Base-by-base conservation (phyloP, 2,113 vertebrate genomes). In the Pandion haliaetus region DNA sequence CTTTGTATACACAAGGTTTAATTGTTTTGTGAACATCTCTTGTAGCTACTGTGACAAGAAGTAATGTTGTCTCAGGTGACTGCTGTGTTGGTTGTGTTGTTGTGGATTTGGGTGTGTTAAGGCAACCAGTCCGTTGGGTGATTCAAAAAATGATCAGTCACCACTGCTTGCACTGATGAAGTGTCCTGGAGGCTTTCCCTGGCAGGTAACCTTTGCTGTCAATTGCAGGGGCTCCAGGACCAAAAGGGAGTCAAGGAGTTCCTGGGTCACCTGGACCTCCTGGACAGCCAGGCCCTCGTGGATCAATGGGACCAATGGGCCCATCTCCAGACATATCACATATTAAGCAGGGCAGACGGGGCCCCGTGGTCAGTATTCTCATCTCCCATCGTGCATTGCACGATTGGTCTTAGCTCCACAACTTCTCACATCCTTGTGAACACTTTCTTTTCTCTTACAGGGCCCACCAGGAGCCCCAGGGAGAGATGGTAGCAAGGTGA, bases 231-330 rank as follows among this genome's bases (percentile, higher is more conserved):
- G 98, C 98, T 59, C 98, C 98, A 65, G 99, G 99, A 98, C 98
- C 98, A 38, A 98, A 99, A 88, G 99, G 99, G 62, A 98, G 98
- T 81, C 96, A 98, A 25, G 99, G 99, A 87, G 97, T 97, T 79
- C 96, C 98, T 31, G 99, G 99, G n/a, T 93, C 96, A 66, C 91
- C 98, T 23, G 99, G 99, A 24, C 96, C 98, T 57, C 98, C 99
- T 0, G 99, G 99, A 31, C 98, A 98, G 69, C 98, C 99, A 6
- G 99, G 99, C 52, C 99, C 99, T 5, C 98, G 99, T 54, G 99
- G 99, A 93, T 98, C 99, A 11, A 99, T 99, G 99, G 99, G 99
- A 79, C 99, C 99, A 21, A 98, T 99, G 89, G 99, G 99, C 45
- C 99, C 99, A 14, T 99, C 99, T 85, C 99, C 99, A 61, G 99